These are phyloP conservation scores for Epizoanthus illoricatus DNA, from an alignment of 92 coral and sea anemone genomes.

Conservation along the genomic window DNA sequence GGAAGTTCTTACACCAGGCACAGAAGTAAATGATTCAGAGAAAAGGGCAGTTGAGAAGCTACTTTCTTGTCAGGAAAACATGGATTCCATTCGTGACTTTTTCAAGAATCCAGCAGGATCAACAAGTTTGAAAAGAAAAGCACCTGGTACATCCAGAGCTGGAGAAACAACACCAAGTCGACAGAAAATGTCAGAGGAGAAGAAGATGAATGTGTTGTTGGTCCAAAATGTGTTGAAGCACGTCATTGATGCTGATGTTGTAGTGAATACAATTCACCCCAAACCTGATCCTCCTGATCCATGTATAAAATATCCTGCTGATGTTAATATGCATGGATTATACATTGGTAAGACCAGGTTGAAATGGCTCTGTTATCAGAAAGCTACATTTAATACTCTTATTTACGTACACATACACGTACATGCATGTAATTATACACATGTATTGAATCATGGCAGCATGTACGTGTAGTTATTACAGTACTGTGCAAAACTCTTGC, in stretches of 20 bases:
- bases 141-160: background rate
- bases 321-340: background rate
- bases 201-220: background rate
- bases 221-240: constrained; percentile 6
- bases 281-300: constrained; percentile 11
- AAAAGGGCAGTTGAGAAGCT: background rate
- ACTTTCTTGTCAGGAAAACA: constrained; percentile 10
- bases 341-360: constrained; percentile 3
- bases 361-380: background rate
- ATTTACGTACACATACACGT: background rate
- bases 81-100: background rate
- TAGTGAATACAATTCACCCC: background rate
- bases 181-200: background rate
- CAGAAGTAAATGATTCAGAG: background rate
- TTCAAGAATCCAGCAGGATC: background rate
- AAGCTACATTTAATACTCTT: background rate
- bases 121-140: background rate
- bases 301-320: constrained; percentile 7
- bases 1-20: constrained; percentile 3
- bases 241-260: constrained; percentile 3
- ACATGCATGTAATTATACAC: background rate
- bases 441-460: background rate
- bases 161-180: background rate
- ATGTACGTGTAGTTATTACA: too few species aligned
- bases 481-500: too few species aligned